A percentile compares a stretch with the other conserved stretches of the same genome.
Evolutionary conservation across 2,888 invertebrate species (phyloP).

Genomic region (Lepetodrilus schrolli): DNA sequence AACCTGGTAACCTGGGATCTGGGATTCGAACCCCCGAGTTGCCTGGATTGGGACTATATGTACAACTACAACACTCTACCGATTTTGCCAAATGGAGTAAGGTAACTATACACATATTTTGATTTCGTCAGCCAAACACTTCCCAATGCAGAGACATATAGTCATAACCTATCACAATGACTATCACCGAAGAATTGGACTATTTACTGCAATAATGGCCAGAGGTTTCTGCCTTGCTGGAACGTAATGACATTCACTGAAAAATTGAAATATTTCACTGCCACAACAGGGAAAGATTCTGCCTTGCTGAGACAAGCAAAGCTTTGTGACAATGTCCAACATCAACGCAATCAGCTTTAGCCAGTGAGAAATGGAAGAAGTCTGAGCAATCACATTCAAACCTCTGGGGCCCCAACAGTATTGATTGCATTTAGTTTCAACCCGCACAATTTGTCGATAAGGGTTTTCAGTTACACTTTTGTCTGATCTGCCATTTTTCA

Average conservation of each 20-base stretch:
- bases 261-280: neutral
- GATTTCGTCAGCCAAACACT: no score
- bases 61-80: no score
- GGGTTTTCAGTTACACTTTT: slow-evolving; percentile 19
- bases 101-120: no score
- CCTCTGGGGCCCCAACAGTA: slow-evolving; percentile 26
- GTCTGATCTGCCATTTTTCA: slow-evolving; percentile 7
- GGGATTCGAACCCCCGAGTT: no score
- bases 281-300: neutral
- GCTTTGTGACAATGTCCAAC: neutral
- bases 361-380: slow-evolving; percentile 3
- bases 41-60: no score
- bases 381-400: slow-evolving; percentile 31
- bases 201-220: no score
- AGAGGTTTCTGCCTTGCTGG: no score
- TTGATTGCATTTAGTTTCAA: slow-evolving; percentile 31
- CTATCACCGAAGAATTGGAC: no score
- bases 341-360: neutral
- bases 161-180: no score
- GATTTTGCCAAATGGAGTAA: no score
- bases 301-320: neutral
- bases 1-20: no score
- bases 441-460: slow-evolving; percentile 27
- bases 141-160: no score
- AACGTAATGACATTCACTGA: neutral